Base-by-base conservation (phyloP, 2,888 invertebrate genomes). In the Apotomis turbidana region DNA sequence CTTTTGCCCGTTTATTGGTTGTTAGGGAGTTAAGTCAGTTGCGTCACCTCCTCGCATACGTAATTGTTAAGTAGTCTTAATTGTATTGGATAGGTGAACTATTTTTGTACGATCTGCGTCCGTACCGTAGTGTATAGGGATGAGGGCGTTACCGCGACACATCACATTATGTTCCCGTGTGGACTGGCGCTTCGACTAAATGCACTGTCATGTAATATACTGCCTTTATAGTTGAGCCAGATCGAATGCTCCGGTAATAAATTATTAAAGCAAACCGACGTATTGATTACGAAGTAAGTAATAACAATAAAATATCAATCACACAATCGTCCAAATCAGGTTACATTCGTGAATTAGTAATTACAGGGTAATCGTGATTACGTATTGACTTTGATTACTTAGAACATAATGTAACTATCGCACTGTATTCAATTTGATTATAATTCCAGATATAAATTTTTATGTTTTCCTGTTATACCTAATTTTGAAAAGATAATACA, bases 51-150 rank as follows among this genome's bases (percentile, higher is more conserved):
- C 91, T 89, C 89, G 85, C 86, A 90, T 90, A 90, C 88, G 88
- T 92, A 89, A 91, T 90, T 90, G 90, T 92, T 93, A 93, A 93
- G 93, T 93, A 93, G 93, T 91, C 76, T 85, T 93, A 91, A 91
- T 92, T 90, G 85, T 93, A 93, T 88, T 86, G 83, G 82, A 92
- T 93, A 93, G 93, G 93, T 90, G 90, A 93, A 93, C 83, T 93
- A 93, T 93, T 93, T 93, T 93, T 93, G 91, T 93, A 93, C 84
- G 80, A 80, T 88, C 90, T 83, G 84, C 90, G 91, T 91, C 90
- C 89, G 87, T 90, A 91, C 90, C 89, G 87, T 90, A 91, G 90
- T 84, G 80, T 85, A 51, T 82, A 88, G 89, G 86, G 84, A 86
- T 6, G 41, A 85, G 84, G 89, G 88, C 89, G 92, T 90, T 90